Base-by-base conservation (phyloP, 53 echinoderm and acorn worm genomes). In the Temnopleurus reevesii region DNA sequence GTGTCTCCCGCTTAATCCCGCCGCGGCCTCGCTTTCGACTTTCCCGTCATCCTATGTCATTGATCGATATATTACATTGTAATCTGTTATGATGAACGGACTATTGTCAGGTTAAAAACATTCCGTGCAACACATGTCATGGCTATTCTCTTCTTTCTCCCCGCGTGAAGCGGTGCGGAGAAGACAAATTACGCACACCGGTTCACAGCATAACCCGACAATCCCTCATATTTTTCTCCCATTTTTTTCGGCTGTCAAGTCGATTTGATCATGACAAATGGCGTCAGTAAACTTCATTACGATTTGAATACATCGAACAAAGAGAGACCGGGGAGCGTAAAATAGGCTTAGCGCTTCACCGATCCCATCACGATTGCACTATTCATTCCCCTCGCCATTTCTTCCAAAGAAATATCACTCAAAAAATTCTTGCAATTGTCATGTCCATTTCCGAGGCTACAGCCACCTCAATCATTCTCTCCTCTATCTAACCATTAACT, bases 231-330 rank as follows among this genome's bases (percentile, higher is more conserved):
- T 60, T 85, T 60, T 85, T 41, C 85, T 36, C 85, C 33, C 57
- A 57, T 26, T 21, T 83, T 35, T 34, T 54, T 83, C 36, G 54
- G 4, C 17, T 45, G 41, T 85, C 58, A 60, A 7, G 83, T 59
- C 85, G 51, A 83, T 85, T 45, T 85, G 85, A 85, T 85, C 60
- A 85, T 85, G 85, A 85, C 85, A 85, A 85, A 85, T 85, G 60
- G 85, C 59, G 31, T 15, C 28, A 45, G 85, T 60, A 60, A 85
- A 60, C 60, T 85, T 85, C 85, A 85, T 85, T 85, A 85, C 85
- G 45, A 57, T 38, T 19, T 59, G 85, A 85, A 60, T 59, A 60
- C 60, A 2, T 35, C 26, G 9, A 34, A 54, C 15, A 83, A 83
- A 34, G 54, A 36, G 34, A 36, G 54, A 83, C 33, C 10, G 55